Evolutionary conservation across 2,888 invertebrate genomes (phyloP), one percentile per base, ranked within the genome.

Genomic region (Crepidodera aurea): DNA sequence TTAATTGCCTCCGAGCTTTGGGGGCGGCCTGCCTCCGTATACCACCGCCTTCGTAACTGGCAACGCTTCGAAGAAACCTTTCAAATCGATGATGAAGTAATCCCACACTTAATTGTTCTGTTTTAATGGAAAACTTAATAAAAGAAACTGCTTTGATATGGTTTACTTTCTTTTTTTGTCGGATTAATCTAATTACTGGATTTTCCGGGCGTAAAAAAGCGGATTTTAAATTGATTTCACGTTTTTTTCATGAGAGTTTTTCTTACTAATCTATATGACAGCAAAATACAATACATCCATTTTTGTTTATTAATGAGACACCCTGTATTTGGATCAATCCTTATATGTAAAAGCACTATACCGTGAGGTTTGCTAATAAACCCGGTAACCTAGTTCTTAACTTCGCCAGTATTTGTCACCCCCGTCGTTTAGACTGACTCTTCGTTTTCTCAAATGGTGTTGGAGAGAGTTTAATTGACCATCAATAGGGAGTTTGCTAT

Each of bases 1-100:
- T 55, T 55, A 55, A 55, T 55, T 55, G 55, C 55, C 32, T 55
- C 12, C 8, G 44, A 55, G 55, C 27, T 40, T 29, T 29, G 4
- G 29, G 54, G 54, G 54, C 51, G 18, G 32, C 18, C 34, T 12
- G 18, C 19, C 34, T 37, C 16, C 19, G 29, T 55, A 32, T 22
- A 13, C 51, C 13, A 15, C 15, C 37, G 27, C 22, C 16, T n/a
- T 22, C 13, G 51, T 39, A 37, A 37, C 32, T 37, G 37, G 13
- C 18, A 12, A n/a, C 10, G 37, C 39, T 58, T 51, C 59, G 55
- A 51, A 60, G 58, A 55, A 62, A 67, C 69, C 65, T 69, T 72
- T 70, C 68, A 68, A 72, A 72, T 71, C 70, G 68, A 72, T 70
- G 72, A 72, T 68, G 69, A 71, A 68, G 68, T 69, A 69, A 72